phyloP scores from a whole-genome alignment of 2,113 vertebrate species.

The Seriola rivoliana region DNA sequence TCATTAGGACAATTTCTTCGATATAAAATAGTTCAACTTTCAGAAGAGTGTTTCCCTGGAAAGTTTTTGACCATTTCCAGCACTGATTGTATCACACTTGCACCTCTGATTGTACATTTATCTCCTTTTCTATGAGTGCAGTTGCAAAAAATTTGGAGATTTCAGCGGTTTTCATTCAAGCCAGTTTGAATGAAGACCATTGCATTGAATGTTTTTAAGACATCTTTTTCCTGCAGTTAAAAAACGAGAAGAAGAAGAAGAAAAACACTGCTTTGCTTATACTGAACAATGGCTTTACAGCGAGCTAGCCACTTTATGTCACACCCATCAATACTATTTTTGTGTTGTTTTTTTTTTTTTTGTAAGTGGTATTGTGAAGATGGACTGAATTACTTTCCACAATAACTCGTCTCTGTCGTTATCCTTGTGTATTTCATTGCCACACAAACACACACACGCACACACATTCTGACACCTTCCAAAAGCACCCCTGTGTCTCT shows the following conservation, averaged over 20 bases:
- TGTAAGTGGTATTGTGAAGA: background rate
- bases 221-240: background rate
- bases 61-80: no score
- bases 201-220: background rate
- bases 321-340: background rate
- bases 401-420: constrained; percentile 1
- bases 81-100: background rate
- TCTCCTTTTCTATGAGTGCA: background rate
- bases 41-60: no score
- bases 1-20: no score
- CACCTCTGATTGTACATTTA: background rate
- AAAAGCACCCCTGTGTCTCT: constrained; percentile 57
- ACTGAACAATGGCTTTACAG: background rate
- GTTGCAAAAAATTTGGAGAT: background rate
- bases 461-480: constrained; percentile 24
- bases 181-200: background rate
- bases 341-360: background rate
- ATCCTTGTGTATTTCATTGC: constrained; percentile 20
- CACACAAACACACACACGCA: background rate
- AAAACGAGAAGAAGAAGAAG: background rate
- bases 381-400: constrained; percentile 2
- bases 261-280: background rate
- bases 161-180: background rate
- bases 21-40: no score
- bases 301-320: background rate